These are phyloP conservation scores for Anabacerthia variegaticeps DNA, from an alignment of 2,797 vertebrate species.

Conservation along the genomic window DNA sequence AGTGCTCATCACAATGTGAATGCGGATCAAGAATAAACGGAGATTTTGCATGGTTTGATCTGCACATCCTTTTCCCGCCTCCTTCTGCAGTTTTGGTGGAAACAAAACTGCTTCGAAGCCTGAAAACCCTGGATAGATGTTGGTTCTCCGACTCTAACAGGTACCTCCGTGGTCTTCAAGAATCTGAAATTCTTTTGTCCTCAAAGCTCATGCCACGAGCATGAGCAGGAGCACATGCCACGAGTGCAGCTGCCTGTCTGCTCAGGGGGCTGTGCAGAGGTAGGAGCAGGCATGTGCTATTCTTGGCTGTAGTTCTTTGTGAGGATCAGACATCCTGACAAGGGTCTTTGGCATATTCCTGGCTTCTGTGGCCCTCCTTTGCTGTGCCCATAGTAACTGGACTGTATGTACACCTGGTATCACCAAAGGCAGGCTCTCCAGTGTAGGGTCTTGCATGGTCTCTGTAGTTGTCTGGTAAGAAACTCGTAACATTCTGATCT, in stretches of 20 bases:
- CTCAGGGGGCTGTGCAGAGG: not conserved
- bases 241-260: not conserved
- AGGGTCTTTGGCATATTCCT: not conserved
- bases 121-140: not conserved
- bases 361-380: not conserved
- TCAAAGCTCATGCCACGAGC: not conserved
- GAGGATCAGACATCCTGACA: constrained; percentile 1
- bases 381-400: not conserved
- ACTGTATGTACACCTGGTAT: not conserved
- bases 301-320: not conserved
- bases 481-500: not conserved
- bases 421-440: not conserved
- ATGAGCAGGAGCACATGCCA: not conserved
- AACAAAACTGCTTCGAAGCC: not conserved
- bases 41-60: not conserved
- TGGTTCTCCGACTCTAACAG: not conserved
- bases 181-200: not conserved
- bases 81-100: not conserved
- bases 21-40: not conserved
- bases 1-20: not conserved
- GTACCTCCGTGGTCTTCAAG: not conserved
- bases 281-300: not conserved
- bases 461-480: not conserved
- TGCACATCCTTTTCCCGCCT: not conserved
- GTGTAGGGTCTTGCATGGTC: not conserved